Evolutionary conservation across 2,113 vertebrate species (phyloP).

Genomic region (Antechinus flavipes): DNA sequence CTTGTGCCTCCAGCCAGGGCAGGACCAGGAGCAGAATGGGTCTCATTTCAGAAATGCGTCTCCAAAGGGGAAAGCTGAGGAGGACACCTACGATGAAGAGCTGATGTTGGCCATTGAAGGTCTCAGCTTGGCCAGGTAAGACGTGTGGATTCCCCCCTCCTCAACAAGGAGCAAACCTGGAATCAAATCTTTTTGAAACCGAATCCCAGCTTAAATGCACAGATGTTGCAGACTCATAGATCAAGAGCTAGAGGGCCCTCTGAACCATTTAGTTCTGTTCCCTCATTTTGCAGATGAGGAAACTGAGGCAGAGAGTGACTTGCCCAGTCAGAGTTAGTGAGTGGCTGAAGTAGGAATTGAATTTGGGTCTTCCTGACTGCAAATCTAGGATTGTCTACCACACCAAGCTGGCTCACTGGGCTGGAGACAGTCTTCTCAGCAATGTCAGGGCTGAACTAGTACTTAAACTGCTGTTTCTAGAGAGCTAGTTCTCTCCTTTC

Average conservation of each 20-base stretch:
- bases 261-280: not conserved
- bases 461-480: not conserved
- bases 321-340: not conserved
- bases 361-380: not conserved
- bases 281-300: not conserved
- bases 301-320: not conserved
- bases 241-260: not conserved
- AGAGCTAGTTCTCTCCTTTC: not conserved
- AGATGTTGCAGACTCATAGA: not conserved
- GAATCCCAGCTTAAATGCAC: not conserved
- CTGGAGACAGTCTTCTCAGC: not conserved
- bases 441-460: not conserved
- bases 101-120: slow-evolving; percentile 97
- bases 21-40: not conserved
- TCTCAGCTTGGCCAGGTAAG: slow-evolving; percentile 93
- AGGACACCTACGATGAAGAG: slow-evolving; percentile 94
- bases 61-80: slow-evolving; percentile 94
- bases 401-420: not conserved
- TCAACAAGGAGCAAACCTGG: not conserved
- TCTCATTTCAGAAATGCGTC: slow-evolving; percentile 89
- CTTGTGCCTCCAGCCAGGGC: not conserved
- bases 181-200: not conserved
- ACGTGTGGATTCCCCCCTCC: not conserved
- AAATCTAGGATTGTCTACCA: not conserved
- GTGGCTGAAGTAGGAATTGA: not conserved